Percentiles rank a stretch among this genome's conserved stretches.
These are phyloP conservation scores for Carassius gibelio DNA, from an alignment of 2,113 vertebrate species.

Conservation along the genomic window DNA sequence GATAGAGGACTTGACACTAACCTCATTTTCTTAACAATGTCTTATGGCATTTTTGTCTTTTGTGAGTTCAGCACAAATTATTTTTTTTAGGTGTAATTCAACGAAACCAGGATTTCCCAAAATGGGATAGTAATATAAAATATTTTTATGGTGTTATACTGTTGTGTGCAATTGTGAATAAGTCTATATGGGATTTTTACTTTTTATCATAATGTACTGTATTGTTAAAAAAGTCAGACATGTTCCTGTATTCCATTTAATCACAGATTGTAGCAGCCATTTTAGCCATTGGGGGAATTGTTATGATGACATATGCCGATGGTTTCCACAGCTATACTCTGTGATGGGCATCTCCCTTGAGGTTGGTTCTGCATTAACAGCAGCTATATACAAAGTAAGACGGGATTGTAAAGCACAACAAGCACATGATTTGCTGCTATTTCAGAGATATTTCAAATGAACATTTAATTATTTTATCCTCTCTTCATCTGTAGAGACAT, in stretches of 20 bases:
- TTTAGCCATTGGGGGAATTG: constrained; percentile 86
- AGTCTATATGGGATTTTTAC: background rate
- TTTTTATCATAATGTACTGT: background rate
- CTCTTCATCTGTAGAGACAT: constrained; percentile 13
- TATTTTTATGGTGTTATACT: too few relatives aligned
- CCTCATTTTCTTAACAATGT: background rate
- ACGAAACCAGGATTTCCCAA: background rate
- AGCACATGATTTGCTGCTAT: background rate
- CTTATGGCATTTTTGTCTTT: background rate
- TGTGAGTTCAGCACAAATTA: background rate
- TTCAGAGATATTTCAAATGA: background rate
- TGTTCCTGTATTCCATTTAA: background rate
- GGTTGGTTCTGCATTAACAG: constrained; percentile 84
- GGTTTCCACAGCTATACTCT: constrained; percentile 84
- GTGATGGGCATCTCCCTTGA: constrained; percentile 86
- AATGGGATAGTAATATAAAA: background rate
- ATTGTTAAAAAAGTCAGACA: background rate
- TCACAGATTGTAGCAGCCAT: constrained; percentile 85
- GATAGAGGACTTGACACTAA: background rate
- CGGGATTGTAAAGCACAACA: background rate
- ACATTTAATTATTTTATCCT: background rate
- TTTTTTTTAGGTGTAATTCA: background rate
- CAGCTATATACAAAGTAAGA: constrained; percentile 85
- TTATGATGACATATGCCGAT: constrained; percentile 87
- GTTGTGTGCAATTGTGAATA: background rate